Evolutionary conservation across 2,797 vertebrate genomes (phyloP), one percentile per base, ranked within the genome.

Genomic region (Galago senegalensis): DNA sequence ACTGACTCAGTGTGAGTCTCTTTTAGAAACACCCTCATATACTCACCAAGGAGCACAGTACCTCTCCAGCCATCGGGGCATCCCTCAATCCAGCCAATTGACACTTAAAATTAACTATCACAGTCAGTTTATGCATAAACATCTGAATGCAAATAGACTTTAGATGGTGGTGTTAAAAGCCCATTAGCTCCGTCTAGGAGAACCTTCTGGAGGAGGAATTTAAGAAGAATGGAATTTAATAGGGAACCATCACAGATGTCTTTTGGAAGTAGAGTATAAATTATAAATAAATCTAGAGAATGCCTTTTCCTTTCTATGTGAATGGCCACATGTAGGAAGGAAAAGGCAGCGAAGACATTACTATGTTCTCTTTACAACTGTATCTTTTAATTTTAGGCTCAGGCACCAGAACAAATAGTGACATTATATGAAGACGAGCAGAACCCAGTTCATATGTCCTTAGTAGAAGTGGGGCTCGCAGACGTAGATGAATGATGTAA

Each of bases 391-490:
- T 95, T 97, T 87, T 88, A 99, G 99, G 92, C 98, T 94, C 81
- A 97, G 37, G 97, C 97, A 87, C 99, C 99, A 27, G 98, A 99
- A 87, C 97, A 98, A 77, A 98, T 97, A 0, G 98, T 99, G 96
- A 98, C 97, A 43, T 98, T 99, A 91, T 99, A 99, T 97, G 98
- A 99, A 31, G 97, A 98, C 60, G 96, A 98, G 0, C 97, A 98
- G 75, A 97, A 96, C 23, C 96, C 99, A 37, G 97, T 99, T 81
- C 99, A 99, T 43, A 98, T 98, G 97, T 98, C 99, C 49, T 98
- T 99, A 95, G 97, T 99, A 97, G 98, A 98, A 97, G 98, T 98
- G 89, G 99, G 99, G 72, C 98, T 99, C 67, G 99, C 99, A 3
- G 99, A 99, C 37, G 94, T 98, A 5, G 99, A 99, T 10, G 99